These are phyloP conservation scores for Polydrusus cervinus DNA, from an alignment of 2,888 invertebrate species.

Conservation along the genomic window DNA sequence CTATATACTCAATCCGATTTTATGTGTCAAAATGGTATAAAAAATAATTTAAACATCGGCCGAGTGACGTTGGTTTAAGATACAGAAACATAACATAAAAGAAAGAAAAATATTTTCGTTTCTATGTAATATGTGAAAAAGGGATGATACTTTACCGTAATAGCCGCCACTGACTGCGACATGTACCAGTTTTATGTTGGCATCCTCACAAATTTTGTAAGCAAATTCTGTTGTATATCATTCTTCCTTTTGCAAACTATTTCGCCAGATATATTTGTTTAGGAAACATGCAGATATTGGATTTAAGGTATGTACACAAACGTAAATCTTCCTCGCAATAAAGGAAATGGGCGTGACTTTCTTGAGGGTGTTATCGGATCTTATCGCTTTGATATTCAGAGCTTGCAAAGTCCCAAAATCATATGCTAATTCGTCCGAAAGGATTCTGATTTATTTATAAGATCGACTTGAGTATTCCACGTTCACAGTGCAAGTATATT, in stretches of 20 bases:
- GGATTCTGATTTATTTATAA: conserved; percentile 67
- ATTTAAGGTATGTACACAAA: conserved; percentile 41
- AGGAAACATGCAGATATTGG: conserved; percentile 41
- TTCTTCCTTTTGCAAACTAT: conserved; percentile 14
- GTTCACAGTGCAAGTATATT: conserved; percentile 29
- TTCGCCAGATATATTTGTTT: conserved; percentile 35
- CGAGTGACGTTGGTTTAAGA: too few relatives aligned
- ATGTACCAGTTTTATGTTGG: not conserved
- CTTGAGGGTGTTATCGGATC: conserved; percentile 35
- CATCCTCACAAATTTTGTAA: conserved; percentile 7
- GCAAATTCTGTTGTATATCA: conserved; percentile 14
- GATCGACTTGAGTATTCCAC: conserved; percentile 54
- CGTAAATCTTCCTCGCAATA: conserved; percentile 37
- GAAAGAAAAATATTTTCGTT: too few relatives aligned
- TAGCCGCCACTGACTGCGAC: not conserved
- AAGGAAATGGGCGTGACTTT: conserved; percentile 39
- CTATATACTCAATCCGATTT: too few relatives aligned
- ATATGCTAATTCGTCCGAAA: conserved; percentile 66
- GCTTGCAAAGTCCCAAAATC: conserved; percentile 66
- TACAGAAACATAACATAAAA: too few relatives aligned
- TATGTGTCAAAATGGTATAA: too few relatives aligned
- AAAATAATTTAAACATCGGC: too few relatives aligned
- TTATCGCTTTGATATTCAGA: conserved; percentile 64
- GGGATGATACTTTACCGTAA: too few relatives aligned
- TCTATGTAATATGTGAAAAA: too few relatives aligned